Conservation (phyloP, 2,797 vertebrate species). For the Hippocampus kuda region DNA sequence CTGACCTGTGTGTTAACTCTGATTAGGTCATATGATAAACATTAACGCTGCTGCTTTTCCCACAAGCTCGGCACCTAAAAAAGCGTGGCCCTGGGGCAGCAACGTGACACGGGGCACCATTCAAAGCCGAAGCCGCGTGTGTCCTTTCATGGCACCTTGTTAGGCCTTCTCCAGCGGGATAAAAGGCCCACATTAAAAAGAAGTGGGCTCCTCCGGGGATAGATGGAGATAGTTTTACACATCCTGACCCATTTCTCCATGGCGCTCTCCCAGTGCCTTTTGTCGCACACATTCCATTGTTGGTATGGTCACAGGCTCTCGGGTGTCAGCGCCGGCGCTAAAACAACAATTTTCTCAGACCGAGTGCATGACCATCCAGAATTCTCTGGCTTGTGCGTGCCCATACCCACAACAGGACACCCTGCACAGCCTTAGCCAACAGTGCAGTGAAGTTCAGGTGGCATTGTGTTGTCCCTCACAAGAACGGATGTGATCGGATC, state of each 20-base stretch:
- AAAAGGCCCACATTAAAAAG: constrained; percentile 64
- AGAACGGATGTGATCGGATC: constrained; percentile 36
- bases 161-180: constrained; percentile 61
- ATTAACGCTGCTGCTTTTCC: constrained; percentile 74
- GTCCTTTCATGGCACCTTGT: constrained; percentile 74
- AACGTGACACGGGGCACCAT: constrained; percentile 69
- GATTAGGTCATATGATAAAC: constrained; percentile 88
- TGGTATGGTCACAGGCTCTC: constrained; percentile 66
- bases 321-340: constrained; percentile 48
- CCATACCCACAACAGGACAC: constrained; percentile 27
- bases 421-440: constrained; percentile 37
- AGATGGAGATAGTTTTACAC: constrained; percentile 64
- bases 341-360: constrained; percentile 52
- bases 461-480: constrained; percentile 45
- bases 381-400: constrained; percentile 2
- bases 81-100: constrained; percentile 66
- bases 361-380: constrained; percentile 12
- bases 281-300: constrained; percentile 64
- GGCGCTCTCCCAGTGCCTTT: constrained; percentile 61
- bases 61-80: constrained; percentile 77
- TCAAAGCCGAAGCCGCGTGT: constrained; percentile 74
- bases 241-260: constrained; percentile 46
- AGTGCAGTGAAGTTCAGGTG: constrained; percentile 24
- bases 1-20: constrained; percentile 74
- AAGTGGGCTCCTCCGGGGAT: constrained; percentile 54